Base-by-base conservation (phyloP, 1,140 invertebrate genomes). In the Eciton burchellii region DNA sequence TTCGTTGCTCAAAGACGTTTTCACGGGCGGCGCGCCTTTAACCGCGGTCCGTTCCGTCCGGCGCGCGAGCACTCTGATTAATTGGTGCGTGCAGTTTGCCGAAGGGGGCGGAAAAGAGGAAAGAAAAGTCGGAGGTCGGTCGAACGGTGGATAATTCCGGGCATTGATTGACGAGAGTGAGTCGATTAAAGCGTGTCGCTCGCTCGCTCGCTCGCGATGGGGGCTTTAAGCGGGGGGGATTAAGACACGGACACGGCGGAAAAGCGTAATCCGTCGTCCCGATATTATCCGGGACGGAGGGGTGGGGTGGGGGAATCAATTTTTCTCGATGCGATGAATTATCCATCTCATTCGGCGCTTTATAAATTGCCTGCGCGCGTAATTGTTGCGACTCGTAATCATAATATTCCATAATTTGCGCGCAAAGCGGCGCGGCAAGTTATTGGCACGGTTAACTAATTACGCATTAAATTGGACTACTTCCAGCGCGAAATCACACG, bases 401-500 rank as follows among this genome's bases (percentile, higher is more conserved):
- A 29, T 29, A 68, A 77, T 54, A 45, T 45, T 35, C 8, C n/a
- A 12, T 70, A 56, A 79, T 70, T 43, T 16, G 12, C 8, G n/a
- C 43, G 35, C 35, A 35, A 35, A 45, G n/a, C 11, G 16, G 45
- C 49, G 43, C 4, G 43, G 12, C 62, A 79, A 79, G 49, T 29
- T 56, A 79, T 70, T 59, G n/a, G 16, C 16, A 43, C 16, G 4
- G 29, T 68, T 56, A 79, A 56, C 21, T 77, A 77, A 77, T 77
- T 70, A 57, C n/a, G 8, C 35, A 70, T 70, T 79, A 57, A 70
- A 79, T 66, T 66, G 49, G 49, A 66, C 41, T 68, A 79, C n/a
- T 57, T 45, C 74, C 74, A 45, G 43, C 52, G 12, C 24, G 29
- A 52, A 21, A 41, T 43, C 29, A 35, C 16, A 26, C 35, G 1